Conservation (phyloP, 2,113 vertebrate genomes). For the Vireo altiloquus region DNA sequence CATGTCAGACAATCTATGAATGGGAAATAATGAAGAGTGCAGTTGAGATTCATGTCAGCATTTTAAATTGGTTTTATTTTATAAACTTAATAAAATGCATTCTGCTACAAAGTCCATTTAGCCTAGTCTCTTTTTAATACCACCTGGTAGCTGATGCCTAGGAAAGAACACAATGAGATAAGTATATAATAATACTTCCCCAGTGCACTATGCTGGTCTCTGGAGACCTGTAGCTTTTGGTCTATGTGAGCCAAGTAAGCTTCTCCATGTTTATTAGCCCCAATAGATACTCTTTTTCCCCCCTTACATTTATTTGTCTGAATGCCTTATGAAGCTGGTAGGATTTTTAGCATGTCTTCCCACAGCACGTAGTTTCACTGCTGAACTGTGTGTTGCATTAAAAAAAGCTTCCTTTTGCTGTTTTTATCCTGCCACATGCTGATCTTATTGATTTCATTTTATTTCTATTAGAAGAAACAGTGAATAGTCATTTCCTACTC, state of each 20-base stretch:
- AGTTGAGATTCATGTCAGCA: neutral
- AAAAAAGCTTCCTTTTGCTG: neutral
- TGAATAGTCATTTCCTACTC: neutral
- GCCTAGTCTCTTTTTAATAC: neutral
- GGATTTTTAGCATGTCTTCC: neutral
- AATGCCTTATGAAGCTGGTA: neutral
- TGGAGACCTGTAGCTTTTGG: neutral
- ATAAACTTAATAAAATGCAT: neutral
- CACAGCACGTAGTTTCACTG: neutral
- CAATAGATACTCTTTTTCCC: neutral
- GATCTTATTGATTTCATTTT: neutral
- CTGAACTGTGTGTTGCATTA: neutral
- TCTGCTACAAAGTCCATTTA: neutral
- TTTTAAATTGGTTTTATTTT: neutral
- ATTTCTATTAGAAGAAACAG: constrained; percentile 19
- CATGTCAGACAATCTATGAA: neutral
- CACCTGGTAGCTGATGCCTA: neutral
- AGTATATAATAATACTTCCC: neutral
- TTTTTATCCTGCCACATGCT: neutral
- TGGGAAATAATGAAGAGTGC: neutral
- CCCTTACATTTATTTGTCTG: neutral
- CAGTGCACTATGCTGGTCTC: neutral
- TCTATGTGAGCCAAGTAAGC: neutral
- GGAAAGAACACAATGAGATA: neutral
- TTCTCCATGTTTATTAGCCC: constrained; percentile 14